These are phyloP conservation scores for Drosophila quinaria DNA, from an alignment of 2,888 invertebrate species.

Conservation along the genomic window DNA sequence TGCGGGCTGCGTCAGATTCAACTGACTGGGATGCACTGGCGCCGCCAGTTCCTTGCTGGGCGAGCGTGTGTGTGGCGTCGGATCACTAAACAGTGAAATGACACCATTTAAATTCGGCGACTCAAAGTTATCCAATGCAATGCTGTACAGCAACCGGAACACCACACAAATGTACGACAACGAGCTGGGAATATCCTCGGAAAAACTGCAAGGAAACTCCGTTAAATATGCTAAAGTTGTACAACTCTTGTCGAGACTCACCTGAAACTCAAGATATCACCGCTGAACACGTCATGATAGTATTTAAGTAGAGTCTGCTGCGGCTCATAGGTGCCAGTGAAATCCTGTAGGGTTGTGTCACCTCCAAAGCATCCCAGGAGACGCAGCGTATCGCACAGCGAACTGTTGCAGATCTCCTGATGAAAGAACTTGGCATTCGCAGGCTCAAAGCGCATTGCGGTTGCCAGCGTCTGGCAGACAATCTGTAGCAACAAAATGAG, in stretches of 20 bases:
- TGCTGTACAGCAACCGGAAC: slow-evolving; percentile 95
- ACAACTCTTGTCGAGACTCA: slow-evolving; percentile 33
- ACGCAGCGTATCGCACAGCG: slow-evolving; percentile 96
- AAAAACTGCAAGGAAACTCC: slow-evolving; percentile 87
- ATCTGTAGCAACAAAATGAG: slow-evolving; percentile 92
- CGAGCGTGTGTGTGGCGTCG: slow-evolving; percentile 71
- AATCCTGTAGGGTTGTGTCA: slow-evolving; percentile 86
- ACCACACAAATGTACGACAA: slow-evolving; percentile 94
- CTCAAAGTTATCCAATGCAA: slow-evolving; percentile 97
- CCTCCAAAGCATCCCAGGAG: slow-evolving; percentile 95
- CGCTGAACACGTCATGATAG: slow-evolving; percentile 92
- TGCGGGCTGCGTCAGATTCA: slow-evolving; percentile 91
- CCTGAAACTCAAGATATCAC: slow-evolving; percentile 89
- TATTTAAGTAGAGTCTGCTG: slow-evolving; percentile 84
- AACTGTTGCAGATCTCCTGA: slow-evolving; percentile 97
- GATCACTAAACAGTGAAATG: slow-evolving; percentile 85
- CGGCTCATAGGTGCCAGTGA: slow-evolving; percentile 82
- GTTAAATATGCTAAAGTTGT: background rate
- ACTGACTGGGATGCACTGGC: slow-evolving; percentile 87
- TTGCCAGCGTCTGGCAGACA: slow-evolving; percentile 97
- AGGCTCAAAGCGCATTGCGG: slow-evolving; percentile 99
- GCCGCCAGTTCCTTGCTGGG: slow-evolving; percentile 83
- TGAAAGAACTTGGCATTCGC: slow-evolving; percentile 99
- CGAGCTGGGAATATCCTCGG: slow-evolving; percentile 91
- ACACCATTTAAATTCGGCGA: slow-evolving; percentile 91